These are phyloP conservation scores for Apodemia duryi DNA, from an alignment of 2,888 invertebrate genomes.

Conservation along the genomic window DNA sequence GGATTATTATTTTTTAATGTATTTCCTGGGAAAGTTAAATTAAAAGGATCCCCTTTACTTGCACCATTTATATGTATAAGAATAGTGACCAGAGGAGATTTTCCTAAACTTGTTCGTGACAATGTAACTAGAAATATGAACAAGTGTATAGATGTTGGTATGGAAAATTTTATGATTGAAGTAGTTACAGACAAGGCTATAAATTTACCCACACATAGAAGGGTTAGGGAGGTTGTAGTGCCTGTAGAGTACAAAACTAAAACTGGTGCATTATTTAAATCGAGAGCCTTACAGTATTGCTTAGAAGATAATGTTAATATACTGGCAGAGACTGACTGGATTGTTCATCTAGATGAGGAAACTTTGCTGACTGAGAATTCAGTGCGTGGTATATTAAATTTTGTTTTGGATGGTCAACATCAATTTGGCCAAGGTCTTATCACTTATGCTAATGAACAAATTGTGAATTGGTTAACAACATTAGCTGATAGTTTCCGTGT, in stretches of 20 bases:
- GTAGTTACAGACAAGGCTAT: slow-evolving; percentile 95
- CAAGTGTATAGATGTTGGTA: slow-evolving; percentile 91
- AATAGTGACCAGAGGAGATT: slow-evolving; percentile 96
- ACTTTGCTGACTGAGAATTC: slow-evolving; percentile 96
- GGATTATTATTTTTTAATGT: slow-evolving; percentile 95
- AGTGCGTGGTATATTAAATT: slow-evolving; percentile 93
- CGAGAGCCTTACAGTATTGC: slow-evolving; percentile 96
- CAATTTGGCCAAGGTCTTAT: slow-evolving; percentile 97
- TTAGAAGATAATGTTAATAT: slow-evolving; percentile 93
- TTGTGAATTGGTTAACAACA: slow-evolving; percentile 98
- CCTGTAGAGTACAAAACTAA: slow-evolving; percentile 92
- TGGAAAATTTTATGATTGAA: slow-evolving; percentile 97
- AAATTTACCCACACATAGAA: slow-evolving; percentile 86
- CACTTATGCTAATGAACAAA: slow-evolving; percentile 97
- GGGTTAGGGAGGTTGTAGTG: slow-evolving; percentile 93
- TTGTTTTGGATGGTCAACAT: slow-evolving; percentile 95
- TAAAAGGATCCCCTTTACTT: slow-evolving; percentile 93
- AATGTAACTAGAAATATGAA: slow-evolving; percentile 94
- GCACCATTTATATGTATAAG: slow-evolving; percentile 97
- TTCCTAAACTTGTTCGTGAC: slow-evolving; percentile 91
- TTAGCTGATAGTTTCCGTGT: slow-evolving; percentile 97
- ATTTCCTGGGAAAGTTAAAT: slow-evolving; percentile 93
- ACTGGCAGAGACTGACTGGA: slow-evolving; percentile 94
- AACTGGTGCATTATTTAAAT: slow-evolving; percentile 95
- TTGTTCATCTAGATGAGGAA: slow-evolving; percentile 98